Percentiles rank a stretch among this genome's conserved stretches.
Conservation (phyloP, 2,797 vertebrate species). For the Vultur gryphus region DNA sequence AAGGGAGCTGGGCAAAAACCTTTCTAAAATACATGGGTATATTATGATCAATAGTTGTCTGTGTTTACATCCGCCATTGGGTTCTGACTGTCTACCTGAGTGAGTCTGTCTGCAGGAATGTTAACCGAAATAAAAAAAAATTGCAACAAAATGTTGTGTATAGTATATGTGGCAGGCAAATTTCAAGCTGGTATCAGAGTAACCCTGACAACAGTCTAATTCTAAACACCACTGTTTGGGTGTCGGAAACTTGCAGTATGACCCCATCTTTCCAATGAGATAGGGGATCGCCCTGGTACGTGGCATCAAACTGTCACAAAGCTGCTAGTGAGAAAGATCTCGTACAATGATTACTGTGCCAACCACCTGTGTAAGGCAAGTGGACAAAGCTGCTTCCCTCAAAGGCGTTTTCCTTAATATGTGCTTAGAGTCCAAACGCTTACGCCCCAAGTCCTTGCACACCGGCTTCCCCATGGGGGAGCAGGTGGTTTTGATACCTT, state of each 20-base stretch:
- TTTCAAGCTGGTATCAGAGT: neutral
- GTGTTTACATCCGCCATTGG: rapidly evolving
- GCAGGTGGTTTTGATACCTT: neutral
- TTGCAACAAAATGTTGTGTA: neutral
- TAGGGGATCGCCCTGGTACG: neutral
- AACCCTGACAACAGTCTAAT: neutral
- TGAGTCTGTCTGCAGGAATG: neutral
- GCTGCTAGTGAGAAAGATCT: neutral
- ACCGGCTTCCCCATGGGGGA: rapidly evolving
- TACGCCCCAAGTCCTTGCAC: neutral
- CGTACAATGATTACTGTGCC: neutral
- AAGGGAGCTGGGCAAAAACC: neutral
- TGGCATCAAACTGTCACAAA: neutral
- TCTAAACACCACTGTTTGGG: neutral
- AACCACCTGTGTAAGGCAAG: neutral
- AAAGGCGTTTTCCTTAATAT: neutral
- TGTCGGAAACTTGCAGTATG: neutral
- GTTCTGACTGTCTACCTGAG: neutral
- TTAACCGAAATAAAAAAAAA: neutral
- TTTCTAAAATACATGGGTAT: neutral
- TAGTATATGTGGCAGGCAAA: neutral
- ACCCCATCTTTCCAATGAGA: neutral
- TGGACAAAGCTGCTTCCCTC: neutral
- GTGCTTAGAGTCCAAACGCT: neutral
- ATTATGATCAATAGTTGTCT: neutral